These are phyloP conservation scores for Sialis fuliginosa DNA, from an alignment of 2,888 invertebrate species.

Conservation along the genomic window DNA sequence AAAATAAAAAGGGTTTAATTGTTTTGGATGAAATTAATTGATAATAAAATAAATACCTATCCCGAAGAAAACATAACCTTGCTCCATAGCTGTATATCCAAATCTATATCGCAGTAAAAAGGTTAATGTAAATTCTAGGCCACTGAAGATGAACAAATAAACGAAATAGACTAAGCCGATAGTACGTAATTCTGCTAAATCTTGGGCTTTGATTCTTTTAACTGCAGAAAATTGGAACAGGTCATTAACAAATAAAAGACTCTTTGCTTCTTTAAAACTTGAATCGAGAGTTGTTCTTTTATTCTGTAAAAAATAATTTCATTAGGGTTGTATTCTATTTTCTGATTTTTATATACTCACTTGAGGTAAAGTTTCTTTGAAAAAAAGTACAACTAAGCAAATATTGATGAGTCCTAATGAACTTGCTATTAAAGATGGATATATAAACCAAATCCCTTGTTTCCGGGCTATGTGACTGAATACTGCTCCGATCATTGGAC, in stretches of 20 bases:
- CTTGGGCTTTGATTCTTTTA: slow-evolving; percentile 38
- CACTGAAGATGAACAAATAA: slow-evolving; percentile 88
- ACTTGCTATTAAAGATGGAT: slow-evolving; percentile 65
- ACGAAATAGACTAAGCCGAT: slow-evolving; percentile 71
- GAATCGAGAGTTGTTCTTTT: slow-evolving; percentile 50
- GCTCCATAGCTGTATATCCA: slow-evolving; percentile 83
- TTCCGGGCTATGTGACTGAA: slow-evolving; percentile 55
- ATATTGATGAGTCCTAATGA: slow-evolving; percentile 60
- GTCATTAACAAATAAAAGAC: slow-evolving; percentile 19
- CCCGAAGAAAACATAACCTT: slow-evolving; percentile 93
- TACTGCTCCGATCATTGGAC: slow-evolving; percentile 85
- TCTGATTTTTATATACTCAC: slow-evolving; percentile 24
- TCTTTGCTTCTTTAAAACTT: slow-evolving; percentile 22
- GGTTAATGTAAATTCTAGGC: slow-evolving; percentile 91
- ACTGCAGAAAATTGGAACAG: slow-evolving; percentile 50
- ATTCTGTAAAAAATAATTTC: slow-evolving; percentile 30
- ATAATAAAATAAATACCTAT: slow-evolving; percentile 42
- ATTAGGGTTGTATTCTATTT: not conserved
- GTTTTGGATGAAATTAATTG: not conserved
- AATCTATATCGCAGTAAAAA: slow-evolving; percentile 90
- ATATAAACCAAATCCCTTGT: slow-evolving; percentile 55
- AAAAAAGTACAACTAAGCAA: slow-evolving; percentile 46
- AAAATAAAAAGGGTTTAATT: slow-evolving; percentile 5
- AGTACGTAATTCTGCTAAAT: slow-evolving; percentile 42
- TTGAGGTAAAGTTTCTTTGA: slow-evolving; percentile 72